Conservation (phyloP, 1,140 invertebrate species). For the Papilio polytes region DNA sequence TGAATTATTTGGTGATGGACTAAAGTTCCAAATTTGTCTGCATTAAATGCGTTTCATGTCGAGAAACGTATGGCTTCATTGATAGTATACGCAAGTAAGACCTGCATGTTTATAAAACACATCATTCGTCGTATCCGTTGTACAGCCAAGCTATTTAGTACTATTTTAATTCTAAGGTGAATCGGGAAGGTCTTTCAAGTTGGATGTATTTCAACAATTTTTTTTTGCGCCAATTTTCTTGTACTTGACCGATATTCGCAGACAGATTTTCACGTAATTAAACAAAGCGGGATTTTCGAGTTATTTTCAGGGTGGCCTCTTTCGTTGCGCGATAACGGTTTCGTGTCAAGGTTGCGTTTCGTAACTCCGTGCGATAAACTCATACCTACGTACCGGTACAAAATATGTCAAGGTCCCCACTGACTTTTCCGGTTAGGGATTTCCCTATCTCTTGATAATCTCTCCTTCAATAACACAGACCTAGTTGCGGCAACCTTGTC, state of each 20-base stretch:
- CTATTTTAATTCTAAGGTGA: constrained; percentile 53
- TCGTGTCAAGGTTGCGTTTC: constrained; percentile 80
- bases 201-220: constrained; percentile 71
- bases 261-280: constrained; percentile 62
- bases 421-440: constrained; percentile 66
- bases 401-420: constrained; percentile 73
- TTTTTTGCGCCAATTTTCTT: constrained; percentile 59
- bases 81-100: constrained; percentile 10
- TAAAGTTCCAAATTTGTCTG: neutral
- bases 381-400: constrained; percentile 18
- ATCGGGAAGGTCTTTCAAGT: constrained; percentile 59
- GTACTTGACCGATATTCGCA: constrained; percentile 81
- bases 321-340: constrained; percentile 77
- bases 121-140: constrained; percentile 5
- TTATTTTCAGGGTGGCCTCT: constrained; percentile 78
- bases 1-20: neutral
- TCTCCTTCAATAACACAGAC: constrained; percentile 49
- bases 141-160: constrained; percentile 31
- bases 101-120: constrained; percentile 29
- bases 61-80: neutral
- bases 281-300: constrained; percentile 57
- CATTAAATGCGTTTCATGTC: neutral
- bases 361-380: constrained; percentile 68
- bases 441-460: constrained; percentile 60
- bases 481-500: constrained; percentile 68